These are phyloP conservation scores for Eustalomyia histrio DNA, from an alignment of 2,888 invertebrate species.

Conservation along the genomic window DNA sequence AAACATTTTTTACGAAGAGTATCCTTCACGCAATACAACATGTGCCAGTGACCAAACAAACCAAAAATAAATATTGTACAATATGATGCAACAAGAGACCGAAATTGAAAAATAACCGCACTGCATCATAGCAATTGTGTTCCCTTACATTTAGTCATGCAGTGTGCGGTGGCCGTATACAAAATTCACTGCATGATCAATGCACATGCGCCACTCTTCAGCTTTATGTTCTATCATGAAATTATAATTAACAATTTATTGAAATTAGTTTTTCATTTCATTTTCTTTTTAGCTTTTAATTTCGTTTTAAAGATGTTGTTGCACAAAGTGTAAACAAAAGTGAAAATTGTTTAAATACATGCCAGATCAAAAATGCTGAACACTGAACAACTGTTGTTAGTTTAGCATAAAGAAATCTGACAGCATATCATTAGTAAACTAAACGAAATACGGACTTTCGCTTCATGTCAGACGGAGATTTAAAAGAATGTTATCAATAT, in stretches of 20 bases:
- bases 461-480: neutral
- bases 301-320: slow-evolving; percentile 10
- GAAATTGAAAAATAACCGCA: neutral
- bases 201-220: neutral
- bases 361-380: neutral
- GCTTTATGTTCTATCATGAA: slow-evolving; percentile 4
- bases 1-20: slow-evolving; percentile 13
- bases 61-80: neutral
- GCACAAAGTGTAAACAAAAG: slow-evolving; percentile 8
- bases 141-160: slow-evolving; percentile 32
- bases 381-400: slow-evolving; percentile 55
- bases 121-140: slow-evolving; percentile 14
- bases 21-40: slow-evolving; percentile 29
- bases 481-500: neutral
- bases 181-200: neutral
- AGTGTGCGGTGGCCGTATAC: neutral
- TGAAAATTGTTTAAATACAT: slow-evolving; percentile 32
- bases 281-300: slow-evolving; percentile 20
- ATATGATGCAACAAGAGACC: slow-evolving; percentile 18
- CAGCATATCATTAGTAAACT: slow-evolving; percentile 40
- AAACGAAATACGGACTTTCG: neutral
- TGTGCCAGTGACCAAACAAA: slow-evolving; percentile 43
- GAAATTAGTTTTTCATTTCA: slow-evolving; percentile 34
- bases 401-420: slow-evolving; percentile 55
- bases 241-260: slow-evolving; percentile 36